A percentile compares a stretch with the other conserved stretches of the same genome.
These are phyloP conservation scores for Drosophila nigricruria DNA, from an alignment of 2,888 invertebrate species.

Conservation along the genomic window DNA sequence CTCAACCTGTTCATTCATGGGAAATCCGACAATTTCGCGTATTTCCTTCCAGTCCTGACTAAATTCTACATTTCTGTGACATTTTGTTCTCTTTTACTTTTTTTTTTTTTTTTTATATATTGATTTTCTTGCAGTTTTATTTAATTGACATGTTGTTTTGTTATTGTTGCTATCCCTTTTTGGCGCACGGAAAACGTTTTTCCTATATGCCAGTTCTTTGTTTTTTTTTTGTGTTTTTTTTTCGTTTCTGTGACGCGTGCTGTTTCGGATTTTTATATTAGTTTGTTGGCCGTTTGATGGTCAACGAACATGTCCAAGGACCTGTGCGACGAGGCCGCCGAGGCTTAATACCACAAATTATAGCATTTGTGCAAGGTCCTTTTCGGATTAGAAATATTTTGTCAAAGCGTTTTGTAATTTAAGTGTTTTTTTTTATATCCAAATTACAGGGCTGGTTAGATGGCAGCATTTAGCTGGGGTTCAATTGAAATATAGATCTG, in stretches of 20 bases:
- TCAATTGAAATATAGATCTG: not conserved
- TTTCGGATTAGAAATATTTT: conserved; percentile 36
- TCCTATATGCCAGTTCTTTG: not conserved
- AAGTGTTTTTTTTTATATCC: conserved; percentile 18
- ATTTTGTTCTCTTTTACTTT: conserved; percentile 17
- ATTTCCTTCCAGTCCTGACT: conserved; percentile 37
- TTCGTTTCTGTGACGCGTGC: conserved; percentile 21
- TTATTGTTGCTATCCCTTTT: conserved; percentile 75
- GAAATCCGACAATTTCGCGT: conserved; percentile 59
- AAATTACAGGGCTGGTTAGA: not conserved
- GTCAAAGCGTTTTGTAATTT: conserved; percentile 39
- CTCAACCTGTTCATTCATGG: conserved; percentile 61
- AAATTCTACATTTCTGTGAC: conserved; percentile 30
- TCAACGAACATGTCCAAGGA: conserved; percentile 82
- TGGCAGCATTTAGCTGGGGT: not conserved
- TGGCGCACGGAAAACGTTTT: conserved; percentile 1
- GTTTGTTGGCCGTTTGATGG: conserved; percentile 62
- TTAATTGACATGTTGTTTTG: conserved; percentile 82
- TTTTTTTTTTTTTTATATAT: conserved; percentile 41
- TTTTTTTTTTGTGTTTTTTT: not conserved
- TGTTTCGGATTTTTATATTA: conserved; percentile 52
- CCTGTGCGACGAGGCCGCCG: conserved; percentile 44
- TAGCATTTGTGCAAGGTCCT: conserved; percentile 62
- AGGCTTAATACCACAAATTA: conserved; percentile 47
- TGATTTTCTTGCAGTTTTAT: conserved; percentile 78